Base-by-base conservation (phyloP, 1,140 invertebrate genomes). In the Callitettix versicolor region DNA sequence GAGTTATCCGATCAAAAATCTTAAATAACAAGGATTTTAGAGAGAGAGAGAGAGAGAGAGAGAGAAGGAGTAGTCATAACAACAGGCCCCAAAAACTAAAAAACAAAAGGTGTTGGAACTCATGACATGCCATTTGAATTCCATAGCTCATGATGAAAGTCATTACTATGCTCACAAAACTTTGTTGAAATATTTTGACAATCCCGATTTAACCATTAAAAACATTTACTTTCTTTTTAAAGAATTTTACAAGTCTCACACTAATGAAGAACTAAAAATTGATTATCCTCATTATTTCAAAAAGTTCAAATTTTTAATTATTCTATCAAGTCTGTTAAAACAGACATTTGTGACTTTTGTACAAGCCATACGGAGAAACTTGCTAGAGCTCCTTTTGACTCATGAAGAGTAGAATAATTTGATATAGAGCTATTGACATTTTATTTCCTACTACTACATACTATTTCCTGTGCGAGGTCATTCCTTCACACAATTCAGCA, bases 391-490 rank as follows among this genome's bases (percentile, higher is more conserved):
- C 55, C 55, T 6, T 3, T 36, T 21, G 55, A 56, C 48, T 24
- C 36, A 33, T 56, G 55, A 22, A 50, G 38, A 56, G 40, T 50
- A 30, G 26, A 3, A 30, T 30, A 30, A 15, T 40, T 36, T 40
- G 50, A 51, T 17, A 47, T 56, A 24, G 48, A 56, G 42, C 46
- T 58, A 5, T n/a, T 58, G n/a, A n/a, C n/a, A n/a, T n/a, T n/a
- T n/a, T n/a, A n/a, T n/a, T n/a, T n/a, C n/a, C n/a, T n/a, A n/a
- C n/a, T n/a, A n/a, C n/a, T n/a, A n/a, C 12, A 43, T 53, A 33
- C 12, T 61, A 17, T 61, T 48, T 36, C 60, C 60, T 17, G 58
- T 62, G 3, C 46, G 49, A 20, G 59, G 59, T 38, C 59, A 62
- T 38, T 58, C 50, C 11, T 62, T 58, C 41, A 43, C 44, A 26